Evolutionary conservation across 1,140 invertebrate genomes (phyloP), one percentile per base, ranked within the genome.

Genomic region (Theocolax elegans): DNA sequence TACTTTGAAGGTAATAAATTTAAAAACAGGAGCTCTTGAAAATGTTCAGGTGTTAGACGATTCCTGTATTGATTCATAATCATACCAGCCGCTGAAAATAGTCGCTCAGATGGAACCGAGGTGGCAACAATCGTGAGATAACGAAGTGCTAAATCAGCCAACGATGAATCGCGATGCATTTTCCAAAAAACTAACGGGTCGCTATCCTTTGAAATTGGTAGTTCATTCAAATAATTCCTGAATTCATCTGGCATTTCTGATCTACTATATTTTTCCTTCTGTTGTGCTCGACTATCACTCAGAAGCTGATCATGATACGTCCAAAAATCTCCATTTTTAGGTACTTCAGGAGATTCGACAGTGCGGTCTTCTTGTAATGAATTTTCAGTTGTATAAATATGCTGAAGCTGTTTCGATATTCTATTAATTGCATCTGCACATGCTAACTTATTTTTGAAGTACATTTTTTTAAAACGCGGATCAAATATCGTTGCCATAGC

Each of bases 51-150:
- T 2, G 59, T 31, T 13, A 71, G 35, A 1, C 59, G 49, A 48
- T 58, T 64, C 46, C 68, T 63, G 6, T 17, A 54, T 10, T 51
- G 7, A 2, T 23, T 56, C 12, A 64, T 8, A 40, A 71, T 56
- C 13, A 40, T 0, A 1, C 53, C 53, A 13, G 62, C 54, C 8
- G 13, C 10, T 2, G 62, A 66, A 53, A 71, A 71, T 13, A 72
- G 21, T 23, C 71, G 15, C 49, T 72, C 71, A 0, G 64, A 62
- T 21, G 71, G 40, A 17, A 72, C 64, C 6, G 71, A 72, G 3
- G 64, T 72, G 3, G 64, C 56, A 13, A 72, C 17, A 13, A 63
- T 48, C 13, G 46, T 56, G 19, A 68, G 53, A 31, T 66, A 60
- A 10, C 19, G 31, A 35, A 66, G 7, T 3, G 54, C 69, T n/a